A percentile compares a stretch with the other conserved stretches of the same genome.
These are phyloP conservation scores for Halcyon leucocephala DNA, from an alignment of 2,797 vertebrate genomes.

Conservation along the genomic window DNA sequence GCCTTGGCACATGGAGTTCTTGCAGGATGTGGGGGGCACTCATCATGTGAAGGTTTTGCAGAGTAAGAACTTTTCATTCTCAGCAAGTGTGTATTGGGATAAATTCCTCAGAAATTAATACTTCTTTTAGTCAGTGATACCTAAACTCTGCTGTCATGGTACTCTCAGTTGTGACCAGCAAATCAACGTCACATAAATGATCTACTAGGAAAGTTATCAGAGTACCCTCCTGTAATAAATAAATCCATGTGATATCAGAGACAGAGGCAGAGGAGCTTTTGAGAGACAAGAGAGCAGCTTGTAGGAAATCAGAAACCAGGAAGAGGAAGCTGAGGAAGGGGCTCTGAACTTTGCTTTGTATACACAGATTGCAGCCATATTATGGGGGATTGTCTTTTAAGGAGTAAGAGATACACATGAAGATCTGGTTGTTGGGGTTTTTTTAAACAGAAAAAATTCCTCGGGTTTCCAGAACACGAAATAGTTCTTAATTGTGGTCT, in stretches of 20 bases:
- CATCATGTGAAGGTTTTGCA: not conserved
- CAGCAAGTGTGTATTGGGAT: not conserved
- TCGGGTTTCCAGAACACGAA: not conserved
- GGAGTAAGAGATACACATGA: not conserved
- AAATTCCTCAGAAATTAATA: not conserved
- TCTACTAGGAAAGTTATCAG: not conserved
- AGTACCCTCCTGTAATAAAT: not conserved
- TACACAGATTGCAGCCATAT: fast-evolving
- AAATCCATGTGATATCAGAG: not conserved
- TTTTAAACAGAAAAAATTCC: not conserved
- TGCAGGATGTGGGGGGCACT: not conserved
- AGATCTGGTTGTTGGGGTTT: not conserved
- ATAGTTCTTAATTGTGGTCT: not conserved
- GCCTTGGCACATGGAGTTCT: fast-evolving
- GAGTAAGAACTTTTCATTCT: not conserved
- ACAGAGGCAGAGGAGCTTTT: not conserved
- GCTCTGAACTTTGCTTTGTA: not conserved
- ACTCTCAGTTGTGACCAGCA: not conserved
- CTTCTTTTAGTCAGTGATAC: not conserved
- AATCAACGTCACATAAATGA: not conserved
- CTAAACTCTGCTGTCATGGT: not conserved
- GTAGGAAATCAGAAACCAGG: not conserved
- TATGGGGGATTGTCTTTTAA: not conserved
- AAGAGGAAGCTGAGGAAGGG: not conserved
- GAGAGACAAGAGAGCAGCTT: not conserved